phyloP scores from a whole-genome alignment of 1,140 invertebrate species.

The Pollicipes pollicipes region DNA sequence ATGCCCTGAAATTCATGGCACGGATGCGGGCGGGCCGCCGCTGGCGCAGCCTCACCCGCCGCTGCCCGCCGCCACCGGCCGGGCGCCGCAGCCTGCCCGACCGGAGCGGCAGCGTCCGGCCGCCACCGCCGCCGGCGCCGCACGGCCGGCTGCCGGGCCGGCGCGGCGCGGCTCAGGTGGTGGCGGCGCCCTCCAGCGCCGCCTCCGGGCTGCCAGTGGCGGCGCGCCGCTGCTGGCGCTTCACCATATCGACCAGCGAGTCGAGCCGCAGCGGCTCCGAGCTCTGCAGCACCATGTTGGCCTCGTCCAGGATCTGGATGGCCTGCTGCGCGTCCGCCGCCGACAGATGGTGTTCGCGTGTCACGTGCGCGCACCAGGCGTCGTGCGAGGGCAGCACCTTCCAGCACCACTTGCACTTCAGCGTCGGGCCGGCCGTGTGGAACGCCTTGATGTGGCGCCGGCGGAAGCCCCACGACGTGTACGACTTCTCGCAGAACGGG shows the following conservation, averaged over 20 bases:
- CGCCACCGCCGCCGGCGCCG: too few relatives aligned
- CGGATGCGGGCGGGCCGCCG: too few relatives aligned
- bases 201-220: background rate
- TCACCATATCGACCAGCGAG: slow-evolving; percentile 25
- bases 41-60: too few relatives aligned
- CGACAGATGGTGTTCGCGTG: slow-evolving; percentile 34
- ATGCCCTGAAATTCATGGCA: too few relatives aligned
- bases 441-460: slow-evolving; percentile 41
- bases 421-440: slow-evolving; percentile 32
- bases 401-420: slow-evolving; percentile 28
- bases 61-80: too few relatives aligned
- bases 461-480: slow-evolving; percentile 44
- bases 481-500: slow-evolving; percentile 41
- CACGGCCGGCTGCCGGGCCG: too few relatives aligned
- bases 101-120: too few relatives aligned
- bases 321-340: slow-evolving; percentile 38
- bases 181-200: background rate
- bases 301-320: slow-evolving; percentile 40
- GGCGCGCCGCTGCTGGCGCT: slow-evolving; percentile 14
- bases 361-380: slow-evolving; percentile 37
- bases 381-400: slow-evolving; percentile 38
- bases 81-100: too few relatives aligned
- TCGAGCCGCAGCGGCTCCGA: slow-evolving; percentile 29
- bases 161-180: too few relatives aligned
- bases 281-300: slow-evolving; percentile 39